Evolutionary conservation across 1,140 invertebrate species (phyloP), one percentile per base, ranked within the genome.

Genomic region (Psix sp.): DNA sequence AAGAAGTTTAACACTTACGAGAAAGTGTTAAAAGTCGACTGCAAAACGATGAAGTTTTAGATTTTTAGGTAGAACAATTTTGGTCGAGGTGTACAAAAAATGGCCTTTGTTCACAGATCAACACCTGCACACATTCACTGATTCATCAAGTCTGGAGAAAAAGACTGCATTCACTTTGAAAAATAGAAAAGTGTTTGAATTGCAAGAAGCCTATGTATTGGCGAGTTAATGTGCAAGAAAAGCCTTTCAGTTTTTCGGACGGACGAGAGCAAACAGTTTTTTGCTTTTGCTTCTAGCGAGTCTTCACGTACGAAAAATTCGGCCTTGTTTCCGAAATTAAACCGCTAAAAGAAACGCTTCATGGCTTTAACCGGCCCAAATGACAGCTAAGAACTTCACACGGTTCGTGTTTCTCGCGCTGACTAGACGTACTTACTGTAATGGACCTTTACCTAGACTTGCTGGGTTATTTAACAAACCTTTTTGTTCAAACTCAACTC

Each of bases 191-290:
- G 18, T 65, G 29, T 62, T 57, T 33, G 40, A 24, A 13, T 3
- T 31, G 48, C 29, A 14, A 52, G 11, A 62, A 43, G 51, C 67
- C 42, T 74, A 78, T 54, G 76, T 59, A 60, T 59, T 65, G 70
- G 56, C 70, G 59, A 71, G 59, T 74, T 82, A 80, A 79, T 79
- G 75, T 77, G 80, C 81, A 80, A 77, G 46, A 60, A 75, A 81
- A 82, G 78, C 79, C 77, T 83, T 84, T 82, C 79, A 83, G 76
- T 72, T 80, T 84, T 83, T 77, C 77, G 74, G 77, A 66, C 56
- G 66, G 76, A 76, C 70, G 63, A 76, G 71, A 48, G 76, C 77
- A 82, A 82, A 82, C 80, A 84, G 70, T 54, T 73, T 60, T 77
- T 60, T 71, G 49, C 63, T n/a, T 43, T 62, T 29, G 26, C 65